These are phyloP conservation scores for Setophaga coronata DNA, from an alignment of 2,113 vertebrate species.

Conservation along the genomic window DNA sequence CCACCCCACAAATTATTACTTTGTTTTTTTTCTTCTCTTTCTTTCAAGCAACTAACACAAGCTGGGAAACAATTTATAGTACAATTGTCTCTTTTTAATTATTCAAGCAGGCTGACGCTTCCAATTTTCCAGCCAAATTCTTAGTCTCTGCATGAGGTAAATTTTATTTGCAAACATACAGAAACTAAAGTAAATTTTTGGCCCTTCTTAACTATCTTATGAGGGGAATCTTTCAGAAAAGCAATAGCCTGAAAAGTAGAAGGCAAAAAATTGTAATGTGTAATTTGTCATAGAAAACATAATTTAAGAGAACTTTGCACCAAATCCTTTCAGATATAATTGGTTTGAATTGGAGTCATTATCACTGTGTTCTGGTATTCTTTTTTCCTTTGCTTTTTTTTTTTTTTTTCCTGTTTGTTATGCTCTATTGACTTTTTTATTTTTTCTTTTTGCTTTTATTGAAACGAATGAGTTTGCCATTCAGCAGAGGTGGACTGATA, in stretches of 20 bases:
- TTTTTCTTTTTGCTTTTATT: not conserved
- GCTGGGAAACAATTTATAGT: not conserved
- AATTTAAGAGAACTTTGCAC: not conserved
- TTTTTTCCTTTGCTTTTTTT: not conserved
- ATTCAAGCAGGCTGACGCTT: not conserved
- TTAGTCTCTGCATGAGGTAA: not conserved
- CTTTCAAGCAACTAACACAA: not conserved
- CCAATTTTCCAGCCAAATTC: constrained; percentile 1
- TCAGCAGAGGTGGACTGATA: not conserved
- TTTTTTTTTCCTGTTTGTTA: not conserved
- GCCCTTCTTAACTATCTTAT: not conserved
- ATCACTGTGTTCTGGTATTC: not conserved
- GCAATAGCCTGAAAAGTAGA: not conserved
- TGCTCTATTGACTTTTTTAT: not conserved
- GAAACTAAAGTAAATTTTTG: not conserved
- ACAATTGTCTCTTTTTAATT: not conserved
- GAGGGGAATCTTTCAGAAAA: not conserved
- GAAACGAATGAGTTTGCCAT: not conserved
- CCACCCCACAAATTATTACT: not conserved
- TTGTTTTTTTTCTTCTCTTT: not conserved
- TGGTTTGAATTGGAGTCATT: not conserved
- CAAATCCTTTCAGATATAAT: not conserved
- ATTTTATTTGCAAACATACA: not conserved
- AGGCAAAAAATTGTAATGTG: not conserved
- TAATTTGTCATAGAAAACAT: not conserved